These are phyloP conservation scores for Epinephelus cyanopodus DNA, from an alignment of 2,113 vertebrate genomes.

Conservation along the genomic window DNA sequence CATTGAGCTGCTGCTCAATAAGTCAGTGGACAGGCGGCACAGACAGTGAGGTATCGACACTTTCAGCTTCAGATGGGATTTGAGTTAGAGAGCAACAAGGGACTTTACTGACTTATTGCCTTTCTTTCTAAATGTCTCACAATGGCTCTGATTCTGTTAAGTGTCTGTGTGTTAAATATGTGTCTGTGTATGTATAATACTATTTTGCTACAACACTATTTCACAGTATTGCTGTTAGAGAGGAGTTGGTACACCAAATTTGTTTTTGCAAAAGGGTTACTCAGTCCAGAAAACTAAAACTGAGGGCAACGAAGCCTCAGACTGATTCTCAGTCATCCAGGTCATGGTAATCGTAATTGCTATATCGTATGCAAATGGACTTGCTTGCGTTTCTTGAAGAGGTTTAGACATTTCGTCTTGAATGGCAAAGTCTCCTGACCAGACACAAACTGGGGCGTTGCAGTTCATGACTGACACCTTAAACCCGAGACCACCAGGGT, in stretches of 20 bases:
- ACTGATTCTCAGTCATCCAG: too few relatives aligned
- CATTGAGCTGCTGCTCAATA: conserved; percentile 69
- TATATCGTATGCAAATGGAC: too few relatives aligned
- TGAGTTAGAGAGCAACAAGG: conserved; percentile 37
- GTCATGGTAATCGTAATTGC: too few relatives aligned
- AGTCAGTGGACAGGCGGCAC: conserved; percentile 35
- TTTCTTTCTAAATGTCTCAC: conserved; percentile 13
- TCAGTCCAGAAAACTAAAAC: too few relatives aligned
- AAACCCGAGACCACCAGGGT: too few relatives aligned
- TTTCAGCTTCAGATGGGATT: conserved; percentile 43
- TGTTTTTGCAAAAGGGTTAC: too few relatives aligned
- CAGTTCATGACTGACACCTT: too few relatives aligned
- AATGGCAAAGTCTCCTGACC: too few relatives aligned
- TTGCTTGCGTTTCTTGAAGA: too few relatives aligned
- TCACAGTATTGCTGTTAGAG: background rate
- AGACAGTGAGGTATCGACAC: conserved; percentile 57
- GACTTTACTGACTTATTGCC: conserved; percentile 23
- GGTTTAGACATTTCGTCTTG: too few relatives aligned
- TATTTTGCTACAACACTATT: background rate
- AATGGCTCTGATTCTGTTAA: conserved; percentile 13
- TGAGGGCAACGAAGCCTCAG: too few relatives aligned
- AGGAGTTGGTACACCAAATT: background rate
- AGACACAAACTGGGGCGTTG: too few relatives aligned
- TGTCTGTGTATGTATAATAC: background rate
- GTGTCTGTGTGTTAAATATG: background rate